Base-by-base conservation (phyloP, 2,888 invertebrate genomes). In the Lingula anatina region DNA sequence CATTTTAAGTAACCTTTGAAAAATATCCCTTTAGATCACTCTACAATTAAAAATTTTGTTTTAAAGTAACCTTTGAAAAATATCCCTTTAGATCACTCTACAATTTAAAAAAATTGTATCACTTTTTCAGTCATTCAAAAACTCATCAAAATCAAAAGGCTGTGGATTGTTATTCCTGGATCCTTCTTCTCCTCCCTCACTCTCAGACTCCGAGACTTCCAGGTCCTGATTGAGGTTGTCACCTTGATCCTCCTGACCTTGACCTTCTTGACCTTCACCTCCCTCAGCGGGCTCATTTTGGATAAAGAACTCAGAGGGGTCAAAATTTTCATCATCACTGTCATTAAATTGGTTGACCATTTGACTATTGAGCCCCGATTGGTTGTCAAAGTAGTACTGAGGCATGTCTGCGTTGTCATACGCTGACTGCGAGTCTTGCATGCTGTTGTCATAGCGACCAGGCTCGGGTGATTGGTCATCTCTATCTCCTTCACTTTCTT, bases 181-280 rank as follows among this genome's bases (percentile, higher is more conserved):
- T 4, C 59, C 58, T 18, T 61, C 64, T 5, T 67, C 67, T 24
- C 57, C 61, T 5, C 57, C 61, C 57, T 85, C 85, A 53, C 86
- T 86, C 45, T 88, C 88, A 51, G 87, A 88, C 60, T 89, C 88
- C 27, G 87, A 87, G 31, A 88, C 86, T 25, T 85, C 86, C 49
- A 88, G 78, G 76, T 88, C 87, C 52, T 85, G 85, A 60, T 86
- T 84, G 46, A 87, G 87, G 64, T 84, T 86, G 54, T 80, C 81
- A 42, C 51, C 66, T 39, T 50, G 49, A 25, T 46, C 40, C 28
- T 37, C 51, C 35, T 45, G 48, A 21, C 47, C 45, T 26, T 25
- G 21, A n/a, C 49, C 46, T 7, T 55, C 53, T 18, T 39, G 39
- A 9, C 7, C 7, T 18, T n/a, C 63, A 4, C 61, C 64, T 28